Percentiles rank a stretch among this genome's conserved stretches.
Conservation (phyloP, 1,140 invertebrate genomes). For the Proctacanthus coquilletti region DNA sequence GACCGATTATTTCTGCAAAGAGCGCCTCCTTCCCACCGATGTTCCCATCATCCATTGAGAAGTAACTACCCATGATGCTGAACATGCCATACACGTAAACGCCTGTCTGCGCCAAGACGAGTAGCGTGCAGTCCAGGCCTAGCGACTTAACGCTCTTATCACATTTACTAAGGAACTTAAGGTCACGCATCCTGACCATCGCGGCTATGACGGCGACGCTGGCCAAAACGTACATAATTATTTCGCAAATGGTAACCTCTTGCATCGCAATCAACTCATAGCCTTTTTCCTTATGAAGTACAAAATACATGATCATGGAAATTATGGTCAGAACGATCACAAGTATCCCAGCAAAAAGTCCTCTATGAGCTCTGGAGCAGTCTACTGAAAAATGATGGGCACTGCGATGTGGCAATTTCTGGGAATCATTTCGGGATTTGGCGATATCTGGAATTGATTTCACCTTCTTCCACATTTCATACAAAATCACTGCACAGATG, state of each 20-base stretch:
- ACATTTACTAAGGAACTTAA: constrained; percentile 41
- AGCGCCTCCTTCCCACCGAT: constrained; percentile 37
- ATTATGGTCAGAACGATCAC: constrained; percentile 75
- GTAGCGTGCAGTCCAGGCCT: constrained; percentile 66
- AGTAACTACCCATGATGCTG: constrained; percentile 63
- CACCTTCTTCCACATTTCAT: constrained; percentile 67
- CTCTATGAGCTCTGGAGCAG: constrained; percentile 74
- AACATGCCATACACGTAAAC: constrained; percentile 82
- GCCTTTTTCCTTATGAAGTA: constrained; percentile 52
- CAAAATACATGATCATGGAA: constrained; percentile 81
- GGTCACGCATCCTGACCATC: constrained; percentile 42
- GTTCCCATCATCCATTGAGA: constrained; percentile 42
- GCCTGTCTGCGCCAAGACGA: constrained; percentile 74
- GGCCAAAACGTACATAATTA: constrained; percentile 48
- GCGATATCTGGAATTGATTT: constrained; percentile 27
- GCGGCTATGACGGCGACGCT: constrained; percentile 38
- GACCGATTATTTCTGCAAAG: constrained; percentile 41
- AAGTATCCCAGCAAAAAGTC: constrained; percentile 71
- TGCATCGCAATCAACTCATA: constrained; percentile 51
- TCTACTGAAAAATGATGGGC: constrained; percentile 73
- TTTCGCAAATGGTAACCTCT: constrained; percentile 61
- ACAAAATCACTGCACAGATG: constrained; percentile 70
- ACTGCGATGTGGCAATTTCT: constrained; percentile 24
- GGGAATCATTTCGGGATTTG: constrained; percentile 19
- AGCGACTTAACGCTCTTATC: constrained; percentile 33